phyloP scores from a whole-genome alignment of 2,797 vertebrate genomes.

The Sphenopsis melanotis region DNA sequence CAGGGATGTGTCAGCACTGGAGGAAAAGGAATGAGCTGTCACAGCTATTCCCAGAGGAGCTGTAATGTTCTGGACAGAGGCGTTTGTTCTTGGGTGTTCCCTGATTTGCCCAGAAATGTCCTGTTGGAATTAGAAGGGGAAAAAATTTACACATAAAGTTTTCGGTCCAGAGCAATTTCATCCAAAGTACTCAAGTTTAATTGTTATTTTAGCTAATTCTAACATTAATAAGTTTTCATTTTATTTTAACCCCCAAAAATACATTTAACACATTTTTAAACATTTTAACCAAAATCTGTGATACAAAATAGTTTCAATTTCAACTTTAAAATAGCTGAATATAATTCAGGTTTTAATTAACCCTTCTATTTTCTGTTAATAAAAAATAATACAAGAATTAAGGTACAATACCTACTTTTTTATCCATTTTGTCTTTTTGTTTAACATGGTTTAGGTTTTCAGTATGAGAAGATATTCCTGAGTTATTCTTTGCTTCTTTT shows the following conservation, averaged over 20 bases:
- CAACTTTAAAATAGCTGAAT: not conserved
- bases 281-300: not conserved
- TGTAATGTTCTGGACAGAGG: not conserved
- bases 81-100: not conserved
- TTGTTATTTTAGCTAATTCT: not conserved
- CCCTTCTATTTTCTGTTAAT: not conserved
- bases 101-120: slow-evolving; percentile 6
- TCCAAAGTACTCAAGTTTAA: not conserved
- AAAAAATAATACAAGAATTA: not conserved
- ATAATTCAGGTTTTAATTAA: not conserved
- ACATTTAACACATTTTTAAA: not conserved
- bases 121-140: slow-evolving; percentile 1
- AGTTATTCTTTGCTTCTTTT: slow-evolving; percentile 29
- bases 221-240: not conserved
- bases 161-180: not conserved
- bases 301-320: not conserved
- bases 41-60: not conserved
- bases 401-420: slow-evolving; percentile 30
- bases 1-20: not conserved
- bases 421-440: not conserved
- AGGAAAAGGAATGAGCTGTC: not conserved
- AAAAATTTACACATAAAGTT: not conserved
- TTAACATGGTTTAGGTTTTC: not conserved
- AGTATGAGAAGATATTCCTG: not conserved
- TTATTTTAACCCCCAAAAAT: not conserved